Evolutionary conservation across 2,797 vertebrate genomes (phyloP).

Genomic region (Triplophysa yarkandensis): DNA sequence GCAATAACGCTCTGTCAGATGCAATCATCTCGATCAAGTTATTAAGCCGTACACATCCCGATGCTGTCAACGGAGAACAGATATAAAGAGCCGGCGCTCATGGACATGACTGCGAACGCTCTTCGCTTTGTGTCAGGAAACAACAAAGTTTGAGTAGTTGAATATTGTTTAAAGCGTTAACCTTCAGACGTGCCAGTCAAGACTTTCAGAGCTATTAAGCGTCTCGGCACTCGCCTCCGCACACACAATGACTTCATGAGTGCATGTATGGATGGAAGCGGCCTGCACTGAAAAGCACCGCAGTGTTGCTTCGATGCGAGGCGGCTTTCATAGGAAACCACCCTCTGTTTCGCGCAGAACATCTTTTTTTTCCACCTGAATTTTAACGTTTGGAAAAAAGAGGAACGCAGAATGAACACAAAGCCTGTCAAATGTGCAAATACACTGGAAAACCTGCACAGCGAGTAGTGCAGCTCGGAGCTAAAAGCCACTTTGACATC

Average conservation of each 20-base stretch:
- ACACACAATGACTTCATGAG: slow-evolving; percentile 28
- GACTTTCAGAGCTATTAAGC: slow-evolving; percentile 43
- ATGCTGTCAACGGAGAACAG: slow-evolving; percentile 22
- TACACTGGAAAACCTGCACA: background rate
- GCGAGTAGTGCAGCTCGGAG: background rate
- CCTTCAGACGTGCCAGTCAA: slow-evolving; percentile 47
- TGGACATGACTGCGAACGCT: slow-evolving; percentile 15
- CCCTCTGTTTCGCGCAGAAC: background rate
- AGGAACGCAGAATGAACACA: background rate
- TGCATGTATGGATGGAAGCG: background rate
- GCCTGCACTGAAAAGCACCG: background rate
- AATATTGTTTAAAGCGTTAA: slow-evolving; percentile 51
- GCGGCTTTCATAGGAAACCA: background rate
- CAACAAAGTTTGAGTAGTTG: slow-evolving; percentile 19
- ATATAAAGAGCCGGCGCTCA: slow-evolving; percentile 10
- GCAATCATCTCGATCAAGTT: slow-evolving; percentile 47
- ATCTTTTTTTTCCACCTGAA: background rate
- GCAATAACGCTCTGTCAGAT: slow-evolving; percentile 51
- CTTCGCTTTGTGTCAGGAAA: slow-evolving; percentile 37
- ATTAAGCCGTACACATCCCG: slow-evolving; percentile 25
- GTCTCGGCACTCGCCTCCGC: slow-evolving; percentile 1
- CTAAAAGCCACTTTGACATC: background rate
- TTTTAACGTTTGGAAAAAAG: background rate
- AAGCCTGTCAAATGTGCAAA: background rate
- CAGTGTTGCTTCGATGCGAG: slow-evolving; percentile 31